Conservation (phyloP, 2,888 invertebrate species). For the Ormia ochracea region DNA sequence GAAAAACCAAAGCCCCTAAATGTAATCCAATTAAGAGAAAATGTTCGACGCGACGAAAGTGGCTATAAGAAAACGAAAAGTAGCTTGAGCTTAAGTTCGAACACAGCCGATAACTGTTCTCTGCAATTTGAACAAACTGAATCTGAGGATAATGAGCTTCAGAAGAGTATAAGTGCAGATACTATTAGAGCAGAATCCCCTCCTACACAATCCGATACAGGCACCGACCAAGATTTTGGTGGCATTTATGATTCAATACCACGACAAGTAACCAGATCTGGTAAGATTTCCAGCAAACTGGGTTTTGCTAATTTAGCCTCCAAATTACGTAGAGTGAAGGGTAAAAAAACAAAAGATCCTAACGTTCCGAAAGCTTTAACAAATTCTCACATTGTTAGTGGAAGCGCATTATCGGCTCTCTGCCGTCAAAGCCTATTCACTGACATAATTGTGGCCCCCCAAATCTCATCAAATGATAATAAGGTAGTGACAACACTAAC, state of each 20-base stretch:
- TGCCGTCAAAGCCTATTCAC: conserved; percentile 87
- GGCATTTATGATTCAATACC: conserved; percentile 79
- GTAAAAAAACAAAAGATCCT: conserved; percentile 70
- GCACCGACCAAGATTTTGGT: conserved; percentile 72
- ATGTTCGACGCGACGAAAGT: conserved; percentile 56
- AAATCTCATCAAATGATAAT: conserved; percentile 53
- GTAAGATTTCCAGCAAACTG: conserved; percentile 75
- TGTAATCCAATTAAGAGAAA: conserved; percentile 64
- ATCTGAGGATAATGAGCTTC: conserved; percentile 76
- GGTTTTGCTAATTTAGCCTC: conserved; percentile 80
- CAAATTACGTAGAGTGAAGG: conserved; percentile 80
- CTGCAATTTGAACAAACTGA: conserved; percentile 8
- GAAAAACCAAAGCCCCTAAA: conserved; percentile 73
- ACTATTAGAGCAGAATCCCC: conserved; percentile 79
- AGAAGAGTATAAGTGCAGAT: conserved; percentile 86
- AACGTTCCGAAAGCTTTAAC: background rate
- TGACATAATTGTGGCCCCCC: conserved; percentile 76
- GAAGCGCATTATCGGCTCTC: conserved; percentile 82
- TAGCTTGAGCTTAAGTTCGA: conserved; percentile 82
- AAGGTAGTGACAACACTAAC: no score
- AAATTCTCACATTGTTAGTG: conserved; percentile 66
- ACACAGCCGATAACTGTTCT: conserved; percentile 64
- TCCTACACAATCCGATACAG: conserved; percentile 63
- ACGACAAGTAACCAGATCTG: conserved; percentile 73
- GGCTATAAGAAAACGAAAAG: conserved; percentile 76